Conservation (phyloP, 1,140 invertebrate genomes). For the Lerema accius region DNA sequence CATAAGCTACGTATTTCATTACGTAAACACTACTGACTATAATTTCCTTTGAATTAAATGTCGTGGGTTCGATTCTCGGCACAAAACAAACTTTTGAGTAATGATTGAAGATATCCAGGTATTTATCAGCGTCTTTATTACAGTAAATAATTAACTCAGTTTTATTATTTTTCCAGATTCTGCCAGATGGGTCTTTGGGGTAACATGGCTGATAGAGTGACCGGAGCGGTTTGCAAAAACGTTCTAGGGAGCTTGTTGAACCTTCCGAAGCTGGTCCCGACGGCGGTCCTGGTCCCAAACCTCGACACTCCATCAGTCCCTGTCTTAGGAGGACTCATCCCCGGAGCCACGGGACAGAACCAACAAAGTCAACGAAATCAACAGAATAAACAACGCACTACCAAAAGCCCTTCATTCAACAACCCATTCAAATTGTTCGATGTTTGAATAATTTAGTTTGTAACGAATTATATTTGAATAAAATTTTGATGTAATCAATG, state of each 20-base stretch:
- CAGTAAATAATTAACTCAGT: too few relatives aligned
- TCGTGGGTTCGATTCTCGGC: too few relatives aligned
- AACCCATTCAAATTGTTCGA: slow-evolving; percentile 26
- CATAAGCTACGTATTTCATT: too few relatives aligned
- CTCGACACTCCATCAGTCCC: slow-evolving; percentile 6
- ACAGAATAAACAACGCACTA: slow-evolving; percentile 12
- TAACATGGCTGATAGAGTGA: slow-evolving; percentile 63
- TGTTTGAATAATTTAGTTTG: not conserved
- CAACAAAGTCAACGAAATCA: too few relatives aligned
- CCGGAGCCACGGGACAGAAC: not conserved
- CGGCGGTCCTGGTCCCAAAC: slow-evolving; percentile 4
- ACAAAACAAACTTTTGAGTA: too few relatives aligned
- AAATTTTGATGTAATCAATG: too few relatives aligned
- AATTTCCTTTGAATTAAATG: too few relatives aligned
- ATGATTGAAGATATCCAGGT: too few relatives aligned
- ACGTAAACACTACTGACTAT: too few relatives aligned
- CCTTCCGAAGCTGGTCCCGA: slow-evolving; percentile 41
- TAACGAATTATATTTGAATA: too few relatives aligned
- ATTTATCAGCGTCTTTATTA: too few relatives aligned
- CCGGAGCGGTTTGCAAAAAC: slow-evolving; percentile 62
- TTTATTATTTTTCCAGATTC: slow-evolving; percentile 57
- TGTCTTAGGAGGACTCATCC: slow-evolving; percentile 3
- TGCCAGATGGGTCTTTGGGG: slow-evolving; percentile 78
- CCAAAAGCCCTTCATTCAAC: slow-evolving; percentile 18
- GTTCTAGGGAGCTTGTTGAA: slow-evolving; percentile 55